phyloP scores from a whole-genome alignment of 1,140 invertebrate species.

The Microplitis mediator region DNA sequence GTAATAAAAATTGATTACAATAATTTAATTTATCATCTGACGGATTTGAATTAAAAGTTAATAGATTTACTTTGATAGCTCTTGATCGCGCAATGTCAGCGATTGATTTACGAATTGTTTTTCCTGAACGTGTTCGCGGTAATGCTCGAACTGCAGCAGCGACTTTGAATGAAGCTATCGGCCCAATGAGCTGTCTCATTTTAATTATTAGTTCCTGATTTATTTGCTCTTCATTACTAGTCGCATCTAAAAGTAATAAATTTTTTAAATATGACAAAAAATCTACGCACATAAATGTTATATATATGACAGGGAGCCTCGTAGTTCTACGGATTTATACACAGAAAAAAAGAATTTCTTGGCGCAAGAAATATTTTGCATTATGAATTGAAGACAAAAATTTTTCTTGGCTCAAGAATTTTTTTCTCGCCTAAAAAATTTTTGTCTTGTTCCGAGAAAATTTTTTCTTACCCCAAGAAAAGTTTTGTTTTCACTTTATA shows the following conservation, averaged over 20 bases:
- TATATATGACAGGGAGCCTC: too few relatives aligned
- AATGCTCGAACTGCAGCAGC: conserved; percentile 77
- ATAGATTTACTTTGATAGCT: conserved; percentile 68
- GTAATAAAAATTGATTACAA: conserved; percentile 23
- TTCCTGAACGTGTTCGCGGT: conserved; percentile 78
- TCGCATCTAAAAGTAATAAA: conserved; percentile 53
- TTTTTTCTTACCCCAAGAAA: too few relatives aligned
- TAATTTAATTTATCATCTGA: neutral
- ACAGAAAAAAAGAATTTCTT: too few relatives aligned
- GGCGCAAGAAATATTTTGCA: too few relatives aligned
- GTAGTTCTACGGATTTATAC: too few relatives aligned
- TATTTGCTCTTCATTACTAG: conserved; percentile 67
- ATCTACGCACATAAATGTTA: too few relatives aligned
- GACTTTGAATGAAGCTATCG: conserved; percentile 85
- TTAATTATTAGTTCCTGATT: conserved; percentile 71
- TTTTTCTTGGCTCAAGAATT: too few relatives aligned
- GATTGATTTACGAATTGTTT: conserved; percentile 85
- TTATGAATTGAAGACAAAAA: too few relatives aligned
- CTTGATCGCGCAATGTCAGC: conserved; percentile 81
- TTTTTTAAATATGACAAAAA: too few relatives aligned
- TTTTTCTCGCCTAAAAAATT: too few relatives aligned
- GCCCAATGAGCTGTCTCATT: conserved; percentile 83
- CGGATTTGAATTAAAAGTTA: neutral
- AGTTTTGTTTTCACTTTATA: too few relatives aligned
- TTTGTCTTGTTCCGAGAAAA: too few relatives aligned